A percentile compares a stretch with the other conserved stretches of the same genome.
phyloP scores from a whole-genome alignment of 2,888 invertebrate species.

The Eledone cirrhosa region DNA sequence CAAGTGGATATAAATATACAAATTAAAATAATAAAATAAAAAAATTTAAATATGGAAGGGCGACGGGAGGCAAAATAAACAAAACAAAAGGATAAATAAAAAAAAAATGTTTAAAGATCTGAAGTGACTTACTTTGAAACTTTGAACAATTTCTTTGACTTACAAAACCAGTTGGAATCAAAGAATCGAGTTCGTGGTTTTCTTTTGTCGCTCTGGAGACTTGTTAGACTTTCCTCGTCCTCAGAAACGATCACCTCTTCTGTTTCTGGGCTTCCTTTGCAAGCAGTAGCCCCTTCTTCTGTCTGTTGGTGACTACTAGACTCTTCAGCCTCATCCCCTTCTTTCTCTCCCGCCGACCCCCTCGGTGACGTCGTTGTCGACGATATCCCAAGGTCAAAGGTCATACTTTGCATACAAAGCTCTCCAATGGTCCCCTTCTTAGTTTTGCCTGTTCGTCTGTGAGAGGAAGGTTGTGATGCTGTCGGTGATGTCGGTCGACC shows the following conservation, averaged over 20 bases:
- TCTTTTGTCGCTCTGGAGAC: constrained; percentile 47
- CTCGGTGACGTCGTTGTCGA: constrained; percentile 27
- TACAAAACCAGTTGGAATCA: constrained; percentile 60
- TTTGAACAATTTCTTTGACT: constrained; percentile 63
- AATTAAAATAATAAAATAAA: no score
- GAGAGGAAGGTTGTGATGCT: constrained; percentile 5
- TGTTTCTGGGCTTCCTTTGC: constrained; percentile 30
- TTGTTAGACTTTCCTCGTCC: constrained; percentile 39
- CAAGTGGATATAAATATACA: no score
- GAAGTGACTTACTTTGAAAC: constrained; percentile 62
- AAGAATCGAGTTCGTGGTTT: constrained; percentile 52
- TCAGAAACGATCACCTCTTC: constrained; percentile 46
- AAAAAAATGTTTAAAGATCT: no score
- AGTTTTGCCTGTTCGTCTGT: constrained; percentile 41
- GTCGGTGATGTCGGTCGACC: background rate
- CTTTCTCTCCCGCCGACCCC: constrained; percentile 24
- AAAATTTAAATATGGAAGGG: no score
- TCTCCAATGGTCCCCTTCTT: constrained; percentile 59
- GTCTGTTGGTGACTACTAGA: constrained; percentile 22
- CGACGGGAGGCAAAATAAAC: no score
- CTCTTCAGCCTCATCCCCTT: constrained; percentile 7
- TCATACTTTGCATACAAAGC: constrained; percentile 62
- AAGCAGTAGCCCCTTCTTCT: constrained; percentile 16
- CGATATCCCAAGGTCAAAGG: constrained; percentile 59
- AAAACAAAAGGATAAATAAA: no score